A percentile compares a stretch with the other conserved stretches of the same genome.
Conservation (phyloP, 2,113 vertebrate genomes). For the Rhea americana region DNA sequence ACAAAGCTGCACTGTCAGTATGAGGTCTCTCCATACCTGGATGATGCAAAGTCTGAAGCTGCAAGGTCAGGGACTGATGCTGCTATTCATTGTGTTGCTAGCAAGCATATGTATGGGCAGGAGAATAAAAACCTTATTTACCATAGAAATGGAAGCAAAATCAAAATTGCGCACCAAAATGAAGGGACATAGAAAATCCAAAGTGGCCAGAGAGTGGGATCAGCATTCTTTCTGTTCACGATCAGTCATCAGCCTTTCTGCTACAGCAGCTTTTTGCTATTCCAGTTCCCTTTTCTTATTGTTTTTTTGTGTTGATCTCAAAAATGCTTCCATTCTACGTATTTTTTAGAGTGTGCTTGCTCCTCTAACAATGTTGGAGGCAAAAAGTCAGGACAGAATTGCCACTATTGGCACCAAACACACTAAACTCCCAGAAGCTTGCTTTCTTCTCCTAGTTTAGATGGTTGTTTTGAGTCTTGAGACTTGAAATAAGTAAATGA, state of each 20-base stretch:
- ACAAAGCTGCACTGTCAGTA: neutral
- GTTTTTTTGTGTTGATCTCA: neutral
- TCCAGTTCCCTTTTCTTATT: neutral
- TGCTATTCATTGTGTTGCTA: neutral
- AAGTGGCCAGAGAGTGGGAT: accelerated
- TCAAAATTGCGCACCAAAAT: neutral
- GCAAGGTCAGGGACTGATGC: neutral
- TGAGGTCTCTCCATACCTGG: neutral
- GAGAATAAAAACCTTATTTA: accelerated
- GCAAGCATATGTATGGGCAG: neutral
- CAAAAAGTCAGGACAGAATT: neutral
- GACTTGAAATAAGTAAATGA: neutral
- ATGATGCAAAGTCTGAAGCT: neutral
- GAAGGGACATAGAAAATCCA: neutral
- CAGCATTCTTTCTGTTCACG: neutral
- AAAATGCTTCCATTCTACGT: neutral
- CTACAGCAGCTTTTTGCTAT: neutral
- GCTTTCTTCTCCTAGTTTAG: neutral
- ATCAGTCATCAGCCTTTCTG: neutral
- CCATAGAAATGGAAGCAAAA: neutral
- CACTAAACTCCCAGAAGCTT: neutral
- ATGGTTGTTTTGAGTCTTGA: neutral
- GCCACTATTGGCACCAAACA: neutral
- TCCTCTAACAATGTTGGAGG: neutral
- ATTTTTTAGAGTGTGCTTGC: neutral